Evolutionary conservation across 2,888 invertebrate genomes (phyloP).

Genomic region (Heteropelma amictum): DNA sequence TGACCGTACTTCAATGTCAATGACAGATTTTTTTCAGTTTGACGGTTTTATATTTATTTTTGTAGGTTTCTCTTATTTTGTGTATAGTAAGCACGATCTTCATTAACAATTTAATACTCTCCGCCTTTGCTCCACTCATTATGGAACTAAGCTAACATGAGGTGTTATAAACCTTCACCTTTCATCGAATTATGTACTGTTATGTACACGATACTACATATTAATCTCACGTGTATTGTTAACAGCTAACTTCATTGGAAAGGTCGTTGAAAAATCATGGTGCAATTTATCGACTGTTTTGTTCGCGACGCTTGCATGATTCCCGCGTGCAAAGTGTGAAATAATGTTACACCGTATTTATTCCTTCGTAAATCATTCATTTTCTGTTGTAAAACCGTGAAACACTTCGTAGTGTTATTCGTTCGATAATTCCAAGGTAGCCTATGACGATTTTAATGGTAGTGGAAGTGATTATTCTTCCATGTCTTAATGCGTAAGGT

Average conservation of each 20-base stretch:
- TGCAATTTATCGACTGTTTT: conserved; percentile 25
- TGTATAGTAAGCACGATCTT: not conserved
- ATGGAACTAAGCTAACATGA: conserved; percentile 25
- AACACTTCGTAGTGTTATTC: not conserved
- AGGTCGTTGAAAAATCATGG: conserved; percentile 42
- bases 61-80: no score
- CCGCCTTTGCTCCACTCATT: not conserved
- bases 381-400: not conserved
- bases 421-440: not conserved
- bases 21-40: no score
- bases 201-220: conserved; percentile 2
- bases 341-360: conserved; percentile 15
- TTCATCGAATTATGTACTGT: conserved; percentile 27
- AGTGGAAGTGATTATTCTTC: no score
- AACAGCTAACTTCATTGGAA: conserved; percentile 21
- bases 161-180: conserved; percentile 37
- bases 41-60: no score
- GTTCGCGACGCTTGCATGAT: not conserved
- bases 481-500: no score
- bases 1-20: no score
- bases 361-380: not conserved
- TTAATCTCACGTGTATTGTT: conserved; percentile 23
- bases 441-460: no score
- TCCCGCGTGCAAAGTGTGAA: conserved; percentile 25
- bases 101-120: not conserved